Conservation (phyloP, 2,797 vertebrate species). For the Acanthurus leucopareius region DNA sequence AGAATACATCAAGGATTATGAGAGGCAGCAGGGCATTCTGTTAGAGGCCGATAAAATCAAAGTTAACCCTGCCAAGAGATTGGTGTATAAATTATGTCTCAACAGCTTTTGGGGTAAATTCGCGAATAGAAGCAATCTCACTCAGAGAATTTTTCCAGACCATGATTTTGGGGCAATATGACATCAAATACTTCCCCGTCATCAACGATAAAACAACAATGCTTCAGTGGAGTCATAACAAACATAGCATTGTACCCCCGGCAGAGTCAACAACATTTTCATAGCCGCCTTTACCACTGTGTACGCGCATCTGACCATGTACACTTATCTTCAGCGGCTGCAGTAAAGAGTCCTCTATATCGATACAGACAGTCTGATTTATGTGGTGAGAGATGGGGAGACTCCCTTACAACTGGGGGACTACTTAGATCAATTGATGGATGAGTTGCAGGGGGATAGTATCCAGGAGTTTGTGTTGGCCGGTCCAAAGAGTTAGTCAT, state of each 20-base stretch:
- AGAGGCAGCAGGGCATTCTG: not conserved
- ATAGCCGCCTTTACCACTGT: not conserved
- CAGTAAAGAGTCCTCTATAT: no score
- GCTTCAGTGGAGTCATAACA: not conserved
- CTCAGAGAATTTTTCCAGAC: not conserved
- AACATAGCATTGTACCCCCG: not conserved
- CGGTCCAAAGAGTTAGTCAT: not conserved
- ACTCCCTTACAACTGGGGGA: not conserved
- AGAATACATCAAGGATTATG: not conserved
- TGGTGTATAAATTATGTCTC: not conserved
- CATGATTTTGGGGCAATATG: not conserved
- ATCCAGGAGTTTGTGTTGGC: not conserved
- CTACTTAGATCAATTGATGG: not conserved
- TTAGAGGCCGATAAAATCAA: not conserved
- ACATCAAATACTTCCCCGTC: not conserved
- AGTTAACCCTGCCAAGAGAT: not conserved
- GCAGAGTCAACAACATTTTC: not conserved
- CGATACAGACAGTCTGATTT: not conserved
- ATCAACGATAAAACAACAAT: not conserved
- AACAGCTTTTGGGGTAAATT: not conserved
- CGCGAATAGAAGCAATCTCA: not conserved
- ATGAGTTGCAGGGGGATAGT: not conserved
- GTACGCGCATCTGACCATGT: no score
- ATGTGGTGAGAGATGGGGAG: not conserved
- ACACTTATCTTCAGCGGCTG: no score